Conservation (phyloP, 2,797 vertebrate genomes). For the Allobates femoralis region DNA sequence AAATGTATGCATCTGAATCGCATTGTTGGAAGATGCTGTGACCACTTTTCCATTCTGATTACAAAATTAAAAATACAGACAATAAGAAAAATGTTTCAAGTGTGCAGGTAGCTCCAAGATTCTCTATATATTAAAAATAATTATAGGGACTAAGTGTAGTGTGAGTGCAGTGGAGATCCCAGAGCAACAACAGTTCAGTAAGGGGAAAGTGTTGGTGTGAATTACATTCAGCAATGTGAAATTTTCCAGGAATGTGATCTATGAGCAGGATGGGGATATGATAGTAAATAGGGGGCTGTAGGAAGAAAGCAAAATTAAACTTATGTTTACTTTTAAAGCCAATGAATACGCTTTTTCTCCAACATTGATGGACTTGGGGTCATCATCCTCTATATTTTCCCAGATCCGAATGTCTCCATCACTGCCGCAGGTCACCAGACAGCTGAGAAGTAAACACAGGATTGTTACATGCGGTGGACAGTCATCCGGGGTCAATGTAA, state of each 20-base stretch:
- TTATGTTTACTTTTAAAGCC: constrained; percentile 83
- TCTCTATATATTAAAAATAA: background rate
- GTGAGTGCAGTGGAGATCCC: no score
- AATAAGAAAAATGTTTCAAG: background rate
- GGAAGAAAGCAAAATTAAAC: constrained; percentile 41
- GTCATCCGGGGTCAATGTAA: background rate
- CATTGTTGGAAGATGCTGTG: constrained; percentile 91
- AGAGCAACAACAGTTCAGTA: no score
- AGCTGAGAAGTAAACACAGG: constrained; percentile 73
- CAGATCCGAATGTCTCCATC: constrained; percentile 96
- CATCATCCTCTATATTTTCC: constrained; percentile 94
- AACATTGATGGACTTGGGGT: constrained; percentile 92
- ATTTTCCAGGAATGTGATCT: no score
- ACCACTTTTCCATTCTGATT: constrained; percentile 82
- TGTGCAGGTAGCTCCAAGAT: background rate
- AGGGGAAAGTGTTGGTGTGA: no score
- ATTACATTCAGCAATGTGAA: no score
- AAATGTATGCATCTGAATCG: constrained; percentile 91
- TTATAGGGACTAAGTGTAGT: no score
- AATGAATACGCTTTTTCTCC: constrained; percentile 93
- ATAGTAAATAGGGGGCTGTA: background rate
- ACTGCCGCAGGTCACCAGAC: constrained; percentile 90
- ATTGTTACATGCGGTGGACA: background rate
- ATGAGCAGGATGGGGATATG: background rate
- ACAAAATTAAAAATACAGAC: constrained; percentile 18